Base-by-base conservation (phyloP, 2,888 invertebrate species). In the Crematogaster levior region DNA sequence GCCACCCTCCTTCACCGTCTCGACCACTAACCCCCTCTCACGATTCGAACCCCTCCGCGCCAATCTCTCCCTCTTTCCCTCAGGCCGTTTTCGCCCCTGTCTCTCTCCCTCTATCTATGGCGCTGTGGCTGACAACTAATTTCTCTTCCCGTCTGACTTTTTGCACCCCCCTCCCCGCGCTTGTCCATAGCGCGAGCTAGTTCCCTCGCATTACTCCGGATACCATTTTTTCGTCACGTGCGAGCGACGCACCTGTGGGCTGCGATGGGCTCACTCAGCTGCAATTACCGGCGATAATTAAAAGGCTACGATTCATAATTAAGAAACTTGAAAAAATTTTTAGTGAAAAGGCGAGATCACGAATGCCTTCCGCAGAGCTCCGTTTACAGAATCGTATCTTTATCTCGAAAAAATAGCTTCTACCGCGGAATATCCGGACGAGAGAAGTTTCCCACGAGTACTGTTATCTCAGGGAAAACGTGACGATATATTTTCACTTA, bases 41-140 rank as follows among this genome's bases (percentile, higher is more conserved):
- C 74, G 74, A 61, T 51, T 79, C 79, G 61, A 48, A 53, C 30
- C 61, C 56, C 66, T 18, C 37, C 63, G 3, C 30, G 43, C 30
- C 58, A 1, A 37, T 46, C 60, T 40, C 74, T 37, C 65, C 24
- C 37, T 27, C 46, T 46, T 27, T 24, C 15, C 65, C 63, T n/a
- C 68, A 15, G 40, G 18, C 68, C 77, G 51, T 65, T 48, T 21
- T 40, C 63, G 27, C 58, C 53, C 18, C 70, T 37, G 12, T 30
- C 24, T 70, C 37, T 21, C n/a, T 30, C 46, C 18, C 12, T 34
- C 43, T 43, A 43, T 82, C 84, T 70, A 75, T 75, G 84, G 60
- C 85, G 80, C 89, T 90, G 91, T 84, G 86, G 83, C 85, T 91
- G 91, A 91, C 91, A 91, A 91, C 90, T 91, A 91, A 91, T 91